Percentiles rank a stretch among this genome's conserved stretches.
Conservation (phyloP, 2,113 vertebrate genomes). For the Salminus brasiliensis region DNA sequence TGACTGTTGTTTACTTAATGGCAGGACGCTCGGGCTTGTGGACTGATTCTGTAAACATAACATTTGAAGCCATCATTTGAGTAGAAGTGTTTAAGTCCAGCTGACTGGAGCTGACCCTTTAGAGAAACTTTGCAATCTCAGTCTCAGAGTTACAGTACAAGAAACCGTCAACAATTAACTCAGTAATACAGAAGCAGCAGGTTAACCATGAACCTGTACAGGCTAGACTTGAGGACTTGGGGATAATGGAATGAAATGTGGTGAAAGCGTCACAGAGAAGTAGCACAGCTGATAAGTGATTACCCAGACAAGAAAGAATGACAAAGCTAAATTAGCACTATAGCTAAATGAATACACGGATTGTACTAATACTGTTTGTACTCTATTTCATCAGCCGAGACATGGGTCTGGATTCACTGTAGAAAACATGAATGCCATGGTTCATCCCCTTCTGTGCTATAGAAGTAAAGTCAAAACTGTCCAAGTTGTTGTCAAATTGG, state of each 20-base stretch:
- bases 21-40: not conserved
- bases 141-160: not conserved
- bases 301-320: not conserved
- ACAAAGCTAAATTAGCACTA: too few relatives aligned
- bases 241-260: not conserved
- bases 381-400: too few relatives aligned
- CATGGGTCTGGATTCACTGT: too few relatives aligned
- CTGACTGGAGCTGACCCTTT: not conserved
- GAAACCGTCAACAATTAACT: conserved; percentile 39
- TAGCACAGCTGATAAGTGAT: not conserved
- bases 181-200: not conserved
- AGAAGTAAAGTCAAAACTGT: too few relatives aligned
- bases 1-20: conserved; percentile 26
- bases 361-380: too few relatives aligned
- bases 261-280: not conserved
- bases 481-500: too few relatives aligned
- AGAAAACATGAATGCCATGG: too few relatives aligned
- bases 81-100: not conserved
- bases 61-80: not conserved
- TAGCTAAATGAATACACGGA: too few relatives aligned
- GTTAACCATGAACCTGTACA: conserved; percentile 32
- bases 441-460: too few relatives aligned
- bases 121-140: not conserved
- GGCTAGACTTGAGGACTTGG: conserved; percentile 16
- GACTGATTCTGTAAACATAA: conserved; percentile 26